Evolutionary conservation across 1,140 invertebrate species (phyloP), one percentile per base, ranked within the genome.

Genomic region (Heliconius nattereri): DNA sequence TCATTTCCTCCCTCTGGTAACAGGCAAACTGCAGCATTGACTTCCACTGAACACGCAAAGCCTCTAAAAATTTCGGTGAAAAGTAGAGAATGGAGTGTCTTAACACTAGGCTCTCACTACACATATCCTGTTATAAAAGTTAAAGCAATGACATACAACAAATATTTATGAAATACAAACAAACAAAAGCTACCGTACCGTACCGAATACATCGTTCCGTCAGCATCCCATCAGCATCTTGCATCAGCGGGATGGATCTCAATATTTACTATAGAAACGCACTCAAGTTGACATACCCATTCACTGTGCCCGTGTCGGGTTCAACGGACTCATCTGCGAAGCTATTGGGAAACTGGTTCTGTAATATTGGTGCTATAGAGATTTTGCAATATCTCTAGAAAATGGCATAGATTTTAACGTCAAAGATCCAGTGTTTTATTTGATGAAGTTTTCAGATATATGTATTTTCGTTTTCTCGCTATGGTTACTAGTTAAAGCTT

Each of bases 191-290:
- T 66, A 23, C 57, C 32, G 29, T 29, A 29, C 23, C n/a, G n/a
- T n/a, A n/a, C n/a, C n/a, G n/a, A n/a, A 16, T 60, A 29, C 23
- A 26, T 29, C 11, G 23, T 29, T 26, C 23, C 60, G 9, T 13
- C 32, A 35, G 32, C 32, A 35, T 35, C 32, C 7, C 32, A 35
- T 66, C 13, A 26, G 26, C 23, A 66, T 66, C 60, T 66, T 66
- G 60, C 60, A 66, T 66, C 60, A 29, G 11, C 23, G 54, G 26
- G 60, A 60, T 23, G 57, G 57, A 26, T 66, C 60, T 66, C 60
- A 29, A 66, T 66, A 66, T 66, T 26, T 66, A 66, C 60, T 66
- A 16, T 66, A 54, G 52, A 45, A 45, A 52, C 49, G 49, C 49
- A 23, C 26, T 9, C 3, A 16, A 66, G 60, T 29, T 66, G 60